A percentile compares a stretch with the other conserved stretches of the same genome.
Conservation (phyloP, 1,140 invertebrate genomes). For the Drosophila obscura region DNA sequence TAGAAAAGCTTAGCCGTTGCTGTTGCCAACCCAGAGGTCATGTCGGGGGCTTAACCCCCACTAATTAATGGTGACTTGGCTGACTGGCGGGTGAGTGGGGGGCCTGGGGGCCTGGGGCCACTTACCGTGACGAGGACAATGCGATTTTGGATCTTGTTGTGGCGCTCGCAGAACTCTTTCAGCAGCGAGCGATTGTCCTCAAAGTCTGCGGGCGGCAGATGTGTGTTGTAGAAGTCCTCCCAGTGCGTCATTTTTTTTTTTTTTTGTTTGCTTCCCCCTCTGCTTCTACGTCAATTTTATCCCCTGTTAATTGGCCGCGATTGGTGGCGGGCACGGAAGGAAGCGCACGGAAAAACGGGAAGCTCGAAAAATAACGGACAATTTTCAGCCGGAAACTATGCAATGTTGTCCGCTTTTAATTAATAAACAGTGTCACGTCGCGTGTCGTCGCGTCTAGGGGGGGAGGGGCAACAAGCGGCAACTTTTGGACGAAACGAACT, state of each 20-base stretch:
- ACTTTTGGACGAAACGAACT: neutral
- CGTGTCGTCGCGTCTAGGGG: too few relatives aligned
- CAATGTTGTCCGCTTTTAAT: conserved; percentile 30
- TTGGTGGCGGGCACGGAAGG: neutral
- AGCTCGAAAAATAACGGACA: conserved; percentile 35
- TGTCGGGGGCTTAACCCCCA: neutral
- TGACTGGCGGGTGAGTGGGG: too few relatives aligned
- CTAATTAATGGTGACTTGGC: conserved; percentile 28
- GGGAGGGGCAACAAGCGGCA: neutral
- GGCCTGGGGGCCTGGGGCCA: neutral
- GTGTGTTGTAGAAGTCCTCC: conserved; percentile 92
- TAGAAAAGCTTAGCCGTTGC: too few relatives aligned
- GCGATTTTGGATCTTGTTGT: conserved; percentile 87
- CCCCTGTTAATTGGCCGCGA: conserved; percentile 45
- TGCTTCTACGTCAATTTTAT: conserved; percentile 3
- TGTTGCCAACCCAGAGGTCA: too few relatives aligned
- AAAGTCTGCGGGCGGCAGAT: conserved; percentile 90
- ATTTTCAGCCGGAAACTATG: conserved; percentile 48
- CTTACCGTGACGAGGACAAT: conserved; percentile 92
- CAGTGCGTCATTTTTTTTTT: conserved; percentile 84
- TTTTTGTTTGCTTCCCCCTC: conserved; percentile 6
- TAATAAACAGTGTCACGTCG: conserved; percentile 21
- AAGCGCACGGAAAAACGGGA: conserved; percentile 16
- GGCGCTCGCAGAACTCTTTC: conserved; percentile 88
- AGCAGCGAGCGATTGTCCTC: conserved; percentile 88